Base-by-base conservation (phyloP, 2,888 invertebrate species). In the Temnothorax ravouxi region DNA sequence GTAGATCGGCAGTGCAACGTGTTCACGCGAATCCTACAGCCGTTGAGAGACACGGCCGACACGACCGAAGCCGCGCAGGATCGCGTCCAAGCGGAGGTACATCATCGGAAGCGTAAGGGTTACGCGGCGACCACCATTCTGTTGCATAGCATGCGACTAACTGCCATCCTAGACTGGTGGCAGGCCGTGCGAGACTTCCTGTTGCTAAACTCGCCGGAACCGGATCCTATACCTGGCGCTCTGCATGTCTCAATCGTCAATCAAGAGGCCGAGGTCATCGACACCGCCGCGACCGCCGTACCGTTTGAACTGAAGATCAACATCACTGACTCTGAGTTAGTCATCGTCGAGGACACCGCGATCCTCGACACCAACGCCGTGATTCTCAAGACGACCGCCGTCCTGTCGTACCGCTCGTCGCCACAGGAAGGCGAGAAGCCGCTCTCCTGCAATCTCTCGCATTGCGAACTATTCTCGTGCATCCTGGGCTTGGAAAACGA, bases 131-230 rank as follows among this genome's bases (percentile, higher is more conserved):
- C 98, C 92, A 99, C 98, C 2, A 97, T 99, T 86, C 95, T 99
- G 66, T 95, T 99, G 77, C 99, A 99, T 95, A 98, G 98, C 94
- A 99, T 99, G 98, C 96, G 99, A 56, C 95, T 99, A 83, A 98
- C 99, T 96, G 98, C 98, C 1, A 97, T 99, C 87, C 96, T 99
- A 91, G 99, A 99, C 95, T 99, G 99, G 98, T 97, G 99, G 97
- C 97, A 98, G 94, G 96, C 97, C 9, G 96, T 98, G 0, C 96
- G 96, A 90, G 97, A 98, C 93, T 99, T 98, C 95, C 95, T 99
- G 75, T 95, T 97, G 89, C 94, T 95, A 0, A 95, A 95, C 81
- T 92, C 94, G 0, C 92, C 94, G 0, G 93, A 94, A 69, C 95
- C 95, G 0, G 93, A 93, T 4, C 91, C 93, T 0, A 84, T 93